Base-by-base conservation (phyloP, 2,888 invertebrate genomes). In the Odontothrips loti region DNA sequence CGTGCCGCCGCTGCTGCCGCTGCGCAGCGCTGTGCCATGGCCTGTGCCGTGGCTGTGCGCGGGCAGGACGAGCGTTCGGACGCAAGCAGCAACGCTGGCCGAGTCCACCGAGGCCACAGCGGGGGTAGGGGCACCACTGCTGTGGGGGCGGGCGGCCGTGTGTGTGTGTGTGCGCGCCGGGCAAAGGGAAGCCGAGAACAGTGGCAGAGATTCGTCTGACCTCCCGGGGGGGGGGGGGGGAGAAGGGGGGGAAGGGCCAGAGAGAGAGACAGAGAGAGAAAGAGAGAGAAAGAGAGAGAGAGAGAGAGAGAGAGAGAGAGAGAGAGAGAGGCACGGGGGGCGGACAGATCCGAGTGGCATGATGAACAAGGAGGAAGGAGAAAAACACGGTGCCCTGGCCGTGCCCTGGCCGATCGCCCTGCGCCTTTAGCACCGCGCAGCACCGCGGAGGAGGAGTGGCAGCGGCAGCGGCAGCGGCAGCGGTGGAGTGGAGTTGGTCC, bases 281-380 rank as follows among this genome's bases (percentile, higher is more conserved):
- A 58, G 20, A n/a, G n/a, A 15, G 58, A 51, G 51, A 58, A 17
- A n/a, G 58, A n/a, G 58, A 58, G n/a, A 75, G 23, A 75, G 34
- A 43, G 34, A 43, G 34, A 43, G 34, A 43, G 34, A 43, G 34
- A 43, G 34, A 43, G 34, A 43, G 34, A 43, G 34, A 43, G 34
- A 43, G 34, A 43, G 34, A 43, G 6, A 43, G n/a, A n/a, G n/a
- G n/a, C n/a, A n/a, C n/a, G n/a, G n/a, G n/a, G n/a, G 34, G 34
- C 34, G 34, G 34, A 43, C 34, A 43, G 34, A 6, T 43, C 34
- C 20, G 17, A 58, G 58, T 58, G 58, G 58, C 58, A 15, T 58
- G 58, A 58, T 58, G 20, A 58, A 58, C 58, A 58, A 58, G 58
- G 58, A 58, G 58, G 20, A 58, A 58, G 58, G 58, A n/a, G 58